Base-by-base conservation (phyloP, 2,797 vertebrate species). In the Cygnus olor region DNA sequence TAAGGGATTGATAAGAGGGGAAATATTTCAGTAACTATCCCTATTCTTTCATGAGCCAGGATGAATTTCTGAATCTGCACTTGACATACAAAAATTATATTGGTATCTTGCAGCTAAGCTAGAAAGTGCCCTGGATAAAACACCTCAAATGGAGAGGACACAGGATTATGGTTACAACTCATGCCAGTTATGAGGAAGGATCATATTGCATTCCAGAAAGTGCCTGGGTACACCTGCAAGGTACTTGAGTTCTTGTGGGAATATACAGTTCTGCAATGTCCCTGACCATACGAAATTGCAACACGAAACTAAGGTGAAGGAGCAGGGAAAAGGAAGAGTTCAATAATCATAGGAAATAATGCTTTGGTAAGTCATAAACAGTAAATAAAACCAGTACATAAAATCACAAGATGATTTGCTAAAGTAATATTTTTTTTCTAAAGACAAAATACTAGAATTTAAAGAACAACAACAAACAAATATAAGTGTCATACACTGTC, bases 161-260 rank as follows among this genome's bases (percentile, higher is more conserved):
- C 47, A 13, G 65, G 76, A 80, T 92, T 89, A 89, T 90, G 25
- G 66, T 89, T 95, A 86, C 93, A 84, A n/a, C 38, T 45, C 21
- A 27, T 72, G 32, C 7, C 45, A 81, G 77, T 54, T 88, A 90
- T 85, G 54, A 82, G 54, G 54, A 91, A 89, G 42, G 69, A 85
- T 93, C 2, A 0, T 22, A 54, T 83, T 69, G 32, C 61, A 63
- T 17, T 28, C 0, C 0, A 70, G 60, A 83, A 5, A 81, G 8
- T 51, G 40, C 45, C 51, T 76, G 80, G 78, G 40, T 38, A 72
- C 93, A 94, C 8, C 34, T 85, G 32, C 0, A 2, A 71, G n/a
- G 49, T 60, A 89, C 57, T 87, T 71, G 49, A 88, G 11, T 15
- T 91, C 42, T 79, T 49, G 34, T 11, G 63, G 64, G 70, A 91